Evolutionary conservation across 2,888 invertebrate genomes (phyloP), one percentile per base, ranked within the genome.

Genomic region (Eledona agricola): DNA sequence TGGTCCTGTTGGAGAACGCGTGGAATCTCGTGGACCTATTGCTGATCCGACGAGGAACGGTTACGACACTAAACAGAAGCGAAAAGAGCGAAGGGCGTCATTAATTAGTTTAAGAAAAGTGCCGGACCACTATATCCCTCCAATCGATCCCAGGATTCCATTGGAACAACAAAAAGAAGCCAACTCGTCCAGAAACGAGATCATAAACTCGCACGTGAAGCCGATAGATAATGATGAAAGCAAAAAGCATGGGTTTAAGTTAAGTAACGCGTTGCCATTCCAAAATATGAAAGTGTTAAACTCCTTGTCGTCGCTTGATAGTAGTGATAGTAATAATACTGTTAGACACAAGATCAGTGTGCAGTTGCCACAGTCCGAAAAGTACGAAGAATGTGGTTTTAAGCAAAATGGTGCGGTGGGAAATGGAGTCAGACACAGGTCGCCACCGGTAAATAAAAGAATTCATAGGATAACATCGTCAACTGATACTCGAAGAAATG

Each of bases 121-220:
- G 5, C 58, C 59, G 3, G 59, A 67, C 4, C 61, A 61, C 15
- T 76, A 77, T 50, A 71, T 67, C 29, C 75, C 76, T 1, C 77
- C 76, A 1, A 70, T 77, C 12, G 77, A 77, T 66, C 77, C 77
- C 5, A 60, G 76, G 47, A 73, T 77, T 49, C 76, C 77, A 1
- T 55, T 77, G 10, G 72, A 74, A 51, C 58, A 67, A 45, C 76
- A 77, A 58, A 69, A 69, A 40, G 59, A 60, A 3, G 61, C 59
- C 31, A 23, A 51, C 38, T 34, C 25, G 12, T 37, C 46, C 3
- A 37, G 54, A 12, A 46, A 35, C 23, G 28, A 38, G 25, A 25
- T 25, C n/a, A 13, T 43, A 2, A 51, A 19, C 15, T 25, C 29
- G n/a, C 29, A 37, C 15, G 5, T 42, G 4, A 23, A 51, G 26